Conservation (phyloP, 2,113 vertebrate genomes). For the Cranoglanis bouderius region DNA sequence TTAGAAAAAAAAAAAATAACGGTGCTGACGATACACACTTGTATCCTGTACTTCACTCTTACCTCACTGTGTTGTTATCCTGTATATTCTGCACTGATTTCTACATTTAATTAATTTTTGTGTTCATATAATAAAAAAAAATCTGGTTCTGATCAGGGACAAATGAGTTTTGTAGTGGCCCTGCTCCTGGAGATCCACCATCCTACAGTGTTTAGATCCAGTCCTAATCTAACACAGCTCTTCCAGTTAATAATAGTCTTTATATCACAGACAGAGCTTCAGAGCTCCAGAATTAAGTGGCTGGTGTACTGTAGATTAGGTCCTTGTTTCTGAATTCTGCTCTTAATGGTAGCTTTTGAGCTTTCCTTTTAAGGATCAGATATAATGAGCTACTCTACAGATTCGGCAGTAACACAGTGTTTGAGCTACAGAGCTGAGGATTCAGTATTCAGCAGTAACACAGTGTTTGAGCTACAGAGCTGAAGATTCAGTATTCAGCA, state of each 20-base stretch:
- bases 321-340: constrained; percentile 6
- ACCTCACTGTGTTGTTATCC: background rate
- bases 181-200: background rate
- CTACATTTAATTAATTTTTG: background rate
- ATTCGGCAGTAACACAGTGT: background rate
- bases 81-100: background rate
- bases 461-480: background rate
- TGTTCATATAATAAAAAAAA: background rate
- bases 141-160: background rate
- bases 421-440: background rate
- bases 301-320: background rate
- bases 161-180: background rate
- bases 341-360: constrained; percentile 6
- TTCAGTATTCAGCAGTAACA: background rate
- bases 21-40: background rate
- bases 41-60: background rate
- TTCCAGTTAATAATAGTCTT: background rate
- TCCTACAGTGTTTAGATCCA: background rate
- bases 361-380: background rate
- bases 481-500: background rate
- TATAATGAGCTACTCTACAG: constrained; percentile 11
- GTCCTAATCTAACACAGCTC: background rate
- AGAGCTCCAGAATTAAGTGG: background rate
- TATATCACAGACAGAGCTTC: background rate
- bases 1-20: background rate